These are phyloP conservation scores for Ormyrus rosae DNA, from an alignment of 2,888 invertebrate genomes.

Conservation along the genomic window DNA sequence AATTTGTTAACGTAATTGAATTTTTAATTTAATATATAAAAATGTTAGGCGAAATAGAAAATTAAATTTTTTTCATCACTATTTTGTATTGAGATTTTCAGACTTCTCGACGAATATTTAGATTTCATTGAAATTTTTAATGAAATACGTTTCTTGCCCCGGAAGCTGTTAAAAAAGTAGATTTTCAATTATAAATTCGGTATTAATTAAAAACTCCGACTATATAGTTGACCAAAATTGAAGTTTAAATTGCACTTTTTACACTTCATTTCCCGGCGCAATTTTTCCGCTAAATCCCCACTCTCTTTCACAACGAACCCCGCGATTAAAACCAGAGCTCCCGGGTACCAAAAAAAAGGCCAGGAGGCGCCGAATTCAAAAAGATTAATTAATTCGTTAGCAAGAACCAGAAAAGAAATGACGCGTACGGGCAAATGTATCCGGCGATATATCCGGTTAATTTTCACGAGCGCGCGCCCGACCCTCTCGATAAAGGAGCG, in stretches of 20 bases:
- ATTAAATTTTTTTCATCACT: too few relatives aligned
- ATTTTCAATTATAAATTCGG: too few relatives aligned
- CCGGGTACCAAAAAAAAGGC: neutral
- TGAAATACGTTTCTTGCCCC: too few relatives aligned
- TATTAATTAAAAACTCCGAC: too few relatives aligned
- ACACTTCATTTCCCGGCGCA: neutral
- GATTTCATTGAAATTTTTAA: too few relatives aligned
- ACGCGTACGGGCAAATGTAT: conserved; percentile 12
- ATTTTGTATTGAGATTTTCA: too few relatives aligned
- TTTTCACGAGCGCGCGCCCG: conserved; percentile 52
- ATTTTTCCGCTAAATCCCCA: conserved; percentile 16
- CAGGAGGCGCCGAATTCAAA: conserved; percentile 37
- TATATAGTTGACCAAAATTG: neutral
- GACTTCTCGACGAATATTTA: too few relatives aligned
- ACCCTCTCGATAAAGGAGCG: conserved; percentile 35
- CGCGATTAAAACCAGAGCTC: conserved; percentile 9
- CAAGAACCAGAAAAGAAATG: conserved; percentile 39
- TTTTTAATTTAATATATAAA: too few relatives aligned
- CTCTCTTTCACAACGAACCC: neutral
- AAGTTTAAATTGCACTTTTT: neutral
- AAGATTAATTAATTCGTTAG: conserved; percentile 52
- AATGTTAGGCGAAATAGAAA: too few relatives aligned
- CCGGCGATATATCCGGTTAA: conserved; percentile 45
- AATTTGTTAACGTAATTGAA: too few relatives aligned
- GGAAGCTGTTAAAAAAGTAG: too few relatives aligned